Evolutionary conservation across 2,113 vertebrate species (phyloP).

Genomic region (Gobius niger): DNA sequence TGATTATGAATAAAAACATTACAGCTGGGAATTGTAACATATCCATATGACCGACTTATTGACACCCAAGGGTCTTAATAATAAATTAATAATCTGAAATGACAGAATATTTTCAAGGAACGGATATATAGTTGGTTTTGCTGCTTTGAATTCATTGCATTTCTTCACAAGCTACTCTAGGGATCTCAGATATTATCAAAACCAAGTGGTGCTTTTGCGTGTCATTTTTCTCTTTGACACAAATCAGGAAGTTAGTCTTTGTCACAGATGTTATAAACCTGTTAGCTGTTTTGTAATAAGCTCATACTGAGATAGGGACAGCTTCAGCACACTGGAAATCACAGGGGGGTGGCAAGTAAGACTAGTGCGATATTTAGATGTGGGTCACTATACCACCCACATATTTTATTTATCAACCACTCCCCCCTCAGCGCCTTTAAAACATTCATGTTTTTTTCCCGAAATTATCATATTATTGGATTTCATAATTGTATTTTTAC

Average conservation of each 20-base stretch:
- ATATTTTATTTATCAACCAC: background rate
- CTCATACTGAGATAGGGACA: slow-evolving; percentile 74
- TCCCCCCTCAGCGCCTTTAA: background rate
- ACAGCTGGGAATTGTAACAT: slow-evolving; percentile 35
- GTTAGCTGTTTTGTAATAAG: slow-evolving; percentile 81
- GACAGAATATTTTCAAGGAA: slow-evolving; percentile 45
- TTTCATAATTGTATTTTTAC: background rate
- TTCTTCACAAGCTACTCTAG: background rate
- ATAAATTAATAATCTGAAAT: slow-evolving; percentile 28
- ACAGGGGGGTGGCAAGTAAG: slow-evolving; percentile 27
- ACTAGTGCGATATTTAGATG: slow-evolving; percentile 6
- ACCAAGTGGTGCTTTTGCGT: slow-evolving; percentile 76
- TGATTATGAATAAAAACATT: slow-evolving; percentile 60
- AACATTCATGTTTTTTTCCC: background rate
- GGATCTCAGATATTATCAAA: slow-evolving; percentile 70
- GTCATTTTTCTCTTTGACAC: slow-evolving; percentile 97
- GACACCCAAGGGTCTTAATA: slow-evolving; percentile 32
- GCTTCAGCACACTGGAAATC: slow-evolving; percentile 40
- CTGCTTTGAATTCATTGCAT: background rate
- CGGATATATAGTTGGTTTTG: slow-evolving; percentile 7
- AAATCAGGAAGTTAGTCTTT: slow-evolving; percentile 95
- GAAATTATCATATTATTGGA: background rate
- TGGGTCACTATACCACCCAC: background rate
- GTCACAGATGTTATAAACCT: slow-evolving; percentile 88
- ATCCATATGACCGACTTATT: slow-evolving; percentile 63